These are phyloP conservation scores for Nasonia longicornis DNA, from an alignment of 1,140 invertebrate species.

Conservation along the genomic window DNA sequence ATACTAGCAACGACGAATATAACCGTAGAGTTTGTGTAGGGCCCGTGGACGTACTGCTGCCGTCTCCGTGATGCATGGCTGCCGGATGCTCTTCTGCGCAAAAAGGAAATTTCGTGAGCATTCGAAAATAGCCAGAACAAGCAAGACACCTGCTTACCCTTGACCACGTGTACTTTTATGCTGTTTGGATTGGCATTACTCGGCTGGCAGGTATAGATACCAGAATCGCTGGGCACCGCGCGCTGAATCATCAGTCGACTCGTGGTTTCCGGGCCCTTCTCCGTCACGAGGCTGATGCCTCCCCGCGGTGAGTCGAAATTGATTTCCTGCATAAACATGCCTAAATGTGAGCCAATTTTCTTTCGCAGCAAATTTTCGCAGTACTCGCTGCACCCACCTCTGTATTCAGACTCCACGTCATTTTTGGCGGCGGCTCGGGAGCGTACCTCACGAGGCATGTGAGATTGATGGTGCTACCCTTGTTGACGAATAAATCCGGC, in stretches of 20 bases:
- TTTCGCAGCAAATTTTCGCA: too few relatives aligned
- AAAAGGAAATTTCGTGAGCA: conserved; percentile 42
- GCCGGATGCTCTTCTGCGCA: conserved; percentile 68
- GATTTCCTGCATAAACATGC: conserved; percentile 61
- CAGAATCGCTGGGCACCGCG: conserved; percentile 70
- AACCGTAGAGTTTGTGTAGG: conserved; percentile 49
- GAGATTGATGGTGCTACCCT: conserved; percentile 78
- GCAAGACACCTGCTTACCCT: conserved; percentile 66
- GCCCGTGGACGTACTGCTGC: conserved; percentile 52
- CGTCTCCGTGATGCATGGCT: conserved; percentile 69
- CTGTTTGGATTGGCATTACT: conserved; percentile 74
- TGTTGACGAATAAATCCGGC: conserved; percentile 76
- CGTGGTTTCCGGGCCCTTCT: conserved; percentile 72
- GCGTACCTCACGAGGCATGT: conserved; percentile 76
- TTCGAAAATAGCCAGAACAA: not conserved
- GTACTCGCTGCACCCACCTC: conserved; percentile 65
- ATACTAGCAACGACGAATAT: conserved; percentile 57
- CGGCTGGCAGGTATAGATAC: conserved; percentile 73
- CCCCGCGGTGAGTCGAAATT: conserved; percentile 73
- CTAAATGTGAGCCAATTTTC: too few relatives aligned
- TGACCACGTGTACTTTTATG: conserved; percentile 74
- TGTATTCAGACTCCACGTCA: conserved; percentile 76
- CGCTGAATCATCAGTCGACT: conserved; percentile 74
- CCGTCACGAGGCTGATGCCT: conserved; percentile 72
- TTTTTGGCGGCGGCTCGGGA: conserved; percentile 75